Conservation (phyloP, 2,888 invertebrate genomes). For the Lottia scabra region DNA sequence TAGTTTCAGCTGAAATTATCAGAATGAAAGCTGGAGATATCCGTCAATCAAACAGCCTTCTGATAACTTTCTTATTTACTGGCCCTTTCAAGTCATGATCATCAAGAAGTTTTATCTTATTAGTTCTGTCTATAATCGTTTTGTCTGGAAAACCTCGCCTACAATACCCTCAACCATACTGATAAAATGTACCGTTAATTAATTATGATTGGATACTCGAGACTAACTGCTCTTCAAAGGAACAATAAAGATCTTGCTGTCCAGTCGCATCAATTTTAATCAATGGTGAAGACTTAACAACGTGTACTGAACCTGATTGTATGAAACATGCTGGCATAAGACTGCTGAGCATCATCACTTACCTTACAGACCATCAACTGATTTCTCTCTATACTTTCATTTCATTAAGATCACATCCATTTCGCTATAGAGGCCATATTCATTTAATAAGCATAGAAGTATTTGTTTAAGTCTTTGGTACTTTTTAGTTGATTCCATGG, state of each 20-base stretch:
- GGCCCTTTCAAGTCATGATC: neutral
- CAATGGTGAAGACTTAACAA: neutral
- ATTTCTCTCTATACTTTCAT: too few relatives aligned
- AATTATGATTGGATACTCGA: neutral
- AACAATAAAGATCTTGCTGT: neutral
- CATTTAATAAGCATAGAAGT: too few relatives aligned
- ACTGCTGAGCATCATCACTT: too few relatives aligned
- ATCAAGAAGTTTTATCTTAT: neutral
- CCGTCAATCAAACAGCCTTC: neutral
- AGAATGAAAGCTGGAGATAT: neutral
- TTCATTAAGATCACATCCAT: too few relatives aligned
- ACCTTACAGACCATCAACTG: too few relatives aligned
- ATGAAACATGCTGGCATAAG: too few relatives aligned
- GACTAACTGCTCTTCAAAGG: neutral
- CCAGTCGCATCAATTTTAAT: neutral
- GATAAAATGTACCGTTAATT: constrained; percentile 1
- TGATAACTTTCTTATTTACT: constrained; percentile 4
- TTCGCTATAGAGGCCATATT: too few relatives aligned
- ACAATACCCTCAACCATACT: neutral
- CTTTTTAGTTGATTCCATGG: too few relatives aligned
- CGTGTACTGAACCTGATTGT: neutral
- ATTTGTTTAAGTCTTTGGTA: too few relatives aligned
- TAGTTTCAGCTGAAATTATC: neutral
- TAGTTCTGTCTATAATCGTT: neutral
- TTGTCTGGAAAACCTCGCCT: neutral